Evolutionary conservation across 1,140 invertebrate species (phyloP).

Genomic region (Stegodyphus mimosarum): DNA sequence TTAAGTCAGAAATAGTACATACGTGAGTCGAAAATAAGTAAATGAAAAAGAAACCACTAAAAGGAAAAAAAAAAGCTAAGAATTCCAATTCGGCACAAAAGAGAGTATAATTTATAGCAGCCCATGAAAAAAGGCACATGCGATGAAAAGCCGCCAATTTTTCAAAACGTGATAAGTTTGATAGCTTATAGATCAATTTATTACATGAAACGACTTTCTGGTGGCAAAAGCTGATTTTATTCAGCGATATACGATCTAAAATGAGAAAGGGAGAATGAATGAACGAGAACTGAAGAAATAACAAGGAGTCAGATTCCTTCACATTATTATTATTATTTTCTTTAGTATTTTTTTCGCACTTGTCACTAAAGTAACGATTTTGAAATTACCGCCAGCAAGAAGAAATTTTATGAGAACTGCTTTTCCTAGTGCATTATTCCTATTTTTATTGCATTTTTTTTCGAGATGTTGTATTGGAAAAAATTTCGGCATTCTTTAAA

Average conservation of each 20-base stretch:
- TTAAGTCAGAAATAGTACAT: slow-evolving; percentile 35
- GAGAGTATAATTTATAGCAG: slow-evolving; percentile 54
- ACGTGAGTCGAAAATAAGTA: slow-evolving; percentile 43
- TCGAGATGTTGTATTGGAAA: neutral
- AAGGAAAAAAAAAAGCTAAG: slow-evolving; percentile 30
- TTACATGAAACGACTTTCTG: slow-evolving; percentile 42
- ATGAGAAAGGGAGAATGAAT: slow-evolving; percentile 38
- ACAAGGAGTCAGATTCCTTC: slow-evolving; percentile 41
- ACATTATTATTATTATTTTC: slow-evolving; percentile 41
- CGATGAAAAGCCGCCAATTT: slow-evolving; percentile 57
- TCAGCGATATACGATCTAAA: slow-evolving; percentile 52
- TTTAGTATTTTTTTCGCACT: slow-evolving; percentile 7
- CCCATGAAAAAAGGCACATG: slow-evolving; percentile 51
- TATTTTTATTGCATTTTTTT: neutral
- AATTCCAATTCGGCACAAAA: slow-evolving; percentile 28
- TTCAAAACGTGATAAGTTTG: slow-evolving; percentile 56
- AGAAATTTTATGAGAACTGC: slow-evolving; percentile 16
- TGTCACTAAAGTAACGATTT: slow-evolving; percentile 49
- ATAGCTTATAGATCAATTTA: slow-evolving; percentile 59
- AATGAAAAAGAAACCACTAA: neutral
- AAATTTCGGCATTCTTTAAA: neutral
- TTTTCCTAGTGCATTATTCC: slow-evolving; percentile 10
- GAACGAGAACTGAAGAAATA: slow-evolving; percentile 39
- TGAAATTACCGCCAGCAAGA: slow-evolving; percentile 49
- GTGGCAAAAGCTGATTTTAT: slow-evolving; percentile 48